Percentiles rank a stretch among this genome's conserved stretches.
These are phyloP conservation scores for Sarcophilus harrisii DNA, from an alignment of 2,797 vertebrate species.

Conservation along the genomic window DNA sequence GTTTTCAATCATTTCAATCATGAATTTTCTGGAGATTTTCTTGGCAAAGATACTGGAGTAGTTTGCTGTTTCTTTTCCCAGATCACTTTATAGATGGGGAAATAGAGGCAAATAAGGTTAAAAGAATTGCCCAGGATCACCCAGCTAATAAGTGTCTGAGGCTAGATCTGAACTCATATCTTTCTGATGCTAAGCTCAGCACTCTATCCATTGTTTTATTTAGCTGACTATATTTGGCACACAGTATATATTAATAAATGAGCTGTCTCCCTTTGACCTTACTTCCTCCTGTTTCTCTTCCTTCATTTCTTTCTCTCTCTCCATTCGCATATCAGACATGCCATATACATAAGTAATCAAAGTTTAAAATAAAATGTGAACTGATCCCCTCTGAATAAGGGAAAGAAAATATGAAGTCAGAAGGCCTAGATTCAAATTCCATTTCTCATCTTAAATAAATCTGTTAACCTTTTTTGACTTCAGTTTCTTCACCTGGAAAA, in stretches of 20 bases:
- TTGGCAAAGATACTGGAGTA: neutral
- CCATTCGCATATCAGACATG: too few relatives aligned
- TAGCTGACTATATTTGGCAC: neutral
- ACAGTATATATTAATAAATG: neutral
- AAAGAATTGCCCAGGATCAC: neutral
- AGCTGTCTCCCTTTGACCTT: neutral
- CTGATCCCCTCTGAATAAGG: neutral
- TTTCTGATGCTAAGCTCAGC: neutral
- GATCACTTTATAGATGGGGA: neutral
- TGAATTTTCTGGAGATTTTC: neutral
- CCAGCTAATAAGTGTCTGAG: neutral
- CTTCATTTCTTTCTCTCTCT: fast-evolving
- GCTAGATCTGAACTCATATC: neutral
- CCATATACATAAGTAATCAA: neutral
- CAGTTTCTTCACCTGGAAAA: neutral
- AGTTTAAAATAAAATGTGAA: neutral
- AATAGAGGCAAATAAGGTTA: neutral
- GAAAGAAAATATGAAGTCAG: neutral
- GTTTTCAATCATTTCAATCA: neutral
- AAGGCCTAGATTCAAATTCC: neutral
- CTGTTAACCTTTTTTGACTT: neutral
- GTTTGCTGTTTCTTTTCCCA: neutral
- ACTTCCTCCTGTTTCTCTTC: too few relatives aligned
- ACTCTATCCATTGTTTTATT: neutral
- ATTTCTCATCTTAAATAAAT: neutral